Evolutionary conservation across 2,113 vertebrate genomes (phyloP).

Genomic region (Plotosus lineatus): DNA sequence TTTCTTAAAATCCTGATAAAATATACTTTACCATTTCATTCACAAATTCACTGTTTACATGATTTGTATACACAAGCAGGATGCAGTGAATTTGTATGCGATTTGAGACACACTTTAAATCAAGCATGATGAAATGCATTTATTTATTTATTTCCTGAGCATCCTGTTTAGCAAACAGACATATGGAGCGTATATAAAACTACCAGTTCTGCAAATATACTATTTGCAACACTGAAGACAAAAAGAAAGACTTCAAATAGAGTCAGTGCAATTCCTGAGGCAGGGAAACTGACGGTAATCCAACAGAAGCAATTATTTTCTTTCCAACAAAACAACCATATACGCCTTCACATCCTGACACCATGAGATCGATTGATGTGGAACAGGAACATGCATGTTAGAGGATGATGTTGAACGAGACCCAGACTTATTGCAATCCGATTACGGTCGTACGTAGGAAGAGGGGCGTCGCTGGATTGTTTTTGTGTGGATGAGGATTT

Average conservation of each 20-base stretch:
- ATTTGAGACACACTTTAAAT: not conserved
- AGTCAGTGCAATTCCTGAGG: not conserved
- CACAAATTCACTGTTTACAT: not conserved
- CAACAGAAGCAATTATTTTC: not conserved
- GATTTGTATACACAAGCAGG: not conserved
- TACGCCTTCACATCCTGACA: not conserved
- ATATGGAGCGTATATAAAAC: not conserved
- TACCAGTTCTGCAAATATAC: not conserved
- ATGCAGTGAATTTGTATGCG: not conserved
- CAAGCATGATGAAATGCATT: not conserved
- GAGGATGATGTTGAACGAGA: constrained; percentile 16
- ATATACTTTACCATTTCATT: not conserved
- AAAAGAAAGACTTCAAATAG: not conserved
- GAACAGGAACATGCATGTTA: constrained; percentile 20
- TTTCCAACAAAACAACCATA: not conserved
- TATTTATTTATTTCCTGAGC: not conserved
- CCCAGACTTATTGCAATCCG: not conserved
- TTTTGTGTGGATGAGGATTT: constrained; percentile 33
- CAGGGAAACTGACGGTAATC: not conserved
- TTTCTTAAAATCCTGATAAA: not conserved
- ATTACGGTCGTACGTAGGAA: constrained; percentile 23
- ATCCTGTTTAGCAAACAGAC: not conserved
- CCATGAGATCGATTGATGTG: constrained; percentile 17
- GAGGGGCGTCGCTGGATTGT: constrained; percentile 32
- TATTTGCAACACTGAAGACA: too few species aligned